Evolutionary conservation across 2,797 vertebrate species (phyloP).

Genomic region (Linurgus olivaceus): DNA sequence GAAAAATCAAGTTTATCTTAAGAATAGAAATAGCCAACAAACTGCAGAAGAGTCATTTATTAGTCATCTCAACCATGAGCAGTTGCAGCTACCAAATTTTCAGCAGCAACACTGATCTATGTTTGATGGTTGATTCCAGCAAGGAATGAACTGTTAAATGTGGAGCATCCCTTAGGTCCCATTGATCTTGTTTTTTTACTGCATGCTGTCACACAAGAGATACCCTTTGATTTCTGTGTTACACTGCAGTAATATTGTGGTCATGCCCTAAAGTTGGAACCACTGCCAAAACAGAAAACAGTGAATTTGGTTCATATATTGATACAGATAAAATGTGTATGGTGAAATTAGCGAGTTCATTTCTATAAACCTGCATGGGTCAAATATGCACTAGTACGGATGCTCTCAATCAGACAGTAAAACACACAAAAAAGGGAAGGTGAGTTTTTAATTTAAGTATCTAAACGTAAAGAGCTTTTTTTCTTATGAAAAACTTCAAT

Average conservation of each 20-base stretch:
- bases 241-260: background rate
- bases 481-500: background rate
- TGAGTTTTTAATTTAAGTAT: background rate
- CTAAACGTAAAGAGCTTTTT: background rate
- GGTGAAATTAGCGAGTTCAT: background rate
- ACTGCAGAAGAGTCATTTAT: background rate
- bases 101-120: background rate
- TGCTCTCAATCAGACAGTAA: background rate
- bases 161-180: background rate
- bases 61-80: background rate
- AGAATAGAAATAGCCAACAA: background rate
- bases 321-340: background rate
- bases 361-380: background rate
- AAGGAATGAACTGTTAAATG: background rate
- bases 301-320: background rate
- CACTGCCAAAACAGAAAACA: background rate
- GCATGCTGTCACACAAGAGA: background rate
- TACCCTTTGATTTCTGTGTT: background rate
- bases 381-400: background rate
- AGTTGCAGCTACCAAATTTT: background rate
- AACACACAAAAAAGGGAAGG: background rate
- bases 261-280: background rate
- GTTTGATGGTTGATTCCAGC: background rate
- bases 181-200: background rate
- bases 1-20: background rate